Base-by-base conservation (phyloP, 1,140 invertebrate species). In the Muscidifurax raptorellus region DNA sequence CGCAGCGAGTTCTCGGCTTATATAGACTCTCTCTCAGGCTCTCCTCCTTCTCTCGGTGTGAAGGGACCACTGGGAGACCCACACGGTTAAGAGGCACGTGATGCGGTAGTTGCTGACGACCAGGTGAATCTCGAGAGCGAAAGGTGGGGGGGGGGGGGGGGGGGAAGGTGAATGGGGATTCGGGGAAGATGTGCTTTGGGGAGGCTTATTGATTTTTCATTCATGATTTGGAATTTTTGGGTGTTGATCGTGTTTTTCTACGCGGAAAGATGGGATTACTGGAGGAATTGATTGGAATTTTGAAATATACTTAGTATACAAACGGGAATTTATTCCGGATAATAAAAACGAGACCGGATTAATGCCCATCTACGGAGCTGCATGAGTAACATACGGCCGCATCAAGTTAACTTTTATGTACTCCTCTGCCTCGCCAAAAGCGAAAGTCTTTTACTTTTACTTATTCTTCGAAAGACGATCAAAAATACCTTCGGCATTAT, bases 11-110 rank as follows among this genome's bases (percentile, higher is more conserved):
- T 83, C 86, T 88, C 88, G 44, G 89, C 89, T 93, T 93, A 92
- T 93, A 93, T 93, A 92, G 92, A 93, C 91, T 92, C 91, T 82
- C 78, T 59, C 69, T 28, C 28, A 36, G 40, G n/a, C 69, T 72
- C 84, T 75, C 80, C 67, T 30, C 67, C 76, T 71, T 64, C 75
- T 79, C 59, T 59, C 3, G 18, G 27, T 47, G 59, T 71, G 28
- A 67, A 80, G 87, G 87, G 81, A 52, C 79, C 64, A 32, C 27
- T 1, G 66, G 27, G 66, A 75, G 81, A 40, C n/a, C n/a, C 82
- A 85, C 75, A 59, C 52, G 52, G 12, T 52, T 18, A 18, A 52
- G 47, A 52, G 13, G 52, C 86, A 84, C 84, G 83, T 82, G 86
- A 84, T 84, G 75, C 71, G 47, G 52, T 86, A 85, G 80, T 81